A percentile compares a stretch with the other conserved stretches of the same genome.
phyloP scores from a whole-genome alignment of 2,113 vertebrate genomes.

The Excalfactoria chinensis region DNA sequence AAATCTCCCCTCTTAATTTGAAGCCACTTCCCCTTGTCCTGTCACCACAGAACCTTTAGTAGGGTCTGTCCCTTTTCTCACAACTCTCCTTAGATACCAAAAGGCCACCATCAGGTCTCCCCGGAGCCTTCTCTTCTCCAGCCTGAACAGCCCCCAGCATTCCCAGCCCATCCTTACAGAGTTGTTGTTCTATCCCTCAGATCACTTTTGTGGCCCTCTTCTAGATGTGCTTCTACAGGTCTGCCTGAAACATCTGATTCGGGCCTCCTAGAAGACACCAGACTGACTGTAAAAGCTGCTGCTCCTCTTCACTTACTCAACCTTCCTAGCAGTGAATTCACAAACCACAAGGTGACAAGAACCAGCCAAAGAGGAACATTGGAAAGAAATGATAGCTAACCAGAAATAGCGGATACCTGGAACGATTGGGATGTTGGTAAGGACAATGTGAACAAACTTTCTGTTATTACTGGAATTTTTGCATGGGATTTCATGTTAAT shows the following conservation, averaged over 20 bases:
- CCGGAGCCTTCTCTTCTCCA: too few species aligned
- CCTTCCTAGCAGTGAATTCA: neutral
- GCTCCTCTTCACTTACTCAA: accelerated
- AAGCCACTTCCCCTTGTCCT: too few species aligned
- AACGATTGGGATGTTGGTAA: neutral
- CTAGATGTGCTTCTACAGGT: too few species aligned
- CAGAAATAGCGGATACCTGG: neutral
- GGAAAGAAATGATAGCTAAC: neutral
- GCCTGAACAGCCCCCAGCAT: too few species aligned
- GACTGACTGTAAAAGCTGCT: accelerated
- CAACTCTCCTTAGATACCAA: too few species aligned
- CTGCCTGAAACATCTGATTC: neutral
- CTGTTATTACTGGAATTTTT: neutral
- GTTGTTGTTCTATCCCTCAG: too few species aligned
- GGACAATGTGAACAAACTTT: neutral
- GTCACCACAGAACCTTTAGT: too few species aligned
- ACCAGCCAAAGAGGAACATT: neutral
- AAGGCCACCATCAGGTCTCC: too few species aligned
- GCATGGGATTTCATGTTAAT: neutral
- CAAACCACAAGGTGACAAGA: accelerated
- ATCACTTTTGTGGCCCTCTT: too few species aligned
- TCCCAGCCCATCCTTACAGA: too few species aligned
- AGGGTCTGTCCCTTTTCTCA: too few species aligned
- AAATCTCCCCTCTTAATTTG: too few species aligned
- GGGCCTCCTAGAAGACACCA: neutral